Evolutionary conservation across 2,888 invertebrate genomes (phyloP), one percentile per base, ranked within the genome.

Genomic region (Drosophila picticornis): DNA sequence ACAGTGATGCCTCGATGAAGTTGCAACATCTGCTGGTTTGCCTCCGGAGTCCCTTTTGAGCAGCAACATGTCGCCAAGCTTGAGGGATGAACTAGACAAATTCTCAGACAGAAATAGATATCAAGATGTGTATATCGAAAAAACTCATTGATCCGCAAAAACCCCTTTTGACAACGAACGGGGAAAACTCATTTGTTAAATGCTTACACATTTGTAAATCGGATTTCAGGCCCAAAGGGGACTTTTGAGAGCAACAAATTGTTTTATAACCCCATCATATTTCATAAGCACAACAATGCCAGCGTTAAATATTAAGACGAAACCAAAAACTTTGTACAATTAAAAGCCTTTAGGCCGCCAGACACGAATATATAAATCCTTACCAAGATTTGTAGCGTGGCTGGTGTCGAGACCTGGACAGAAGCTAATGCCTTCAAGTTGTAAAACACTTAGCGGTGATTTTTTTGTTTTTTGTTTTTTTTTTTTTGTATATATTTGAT

Each of bases 391-490:
- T 77, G 53, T 29, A 34, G 52, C 51, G 46, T 50, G 32, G 55
- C 70, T 71, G 55, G 57, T 62, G 51, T 56, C 31, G 22, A 27
- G 48, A 29, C 29, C 40, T 67, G 56, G 56, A n/a, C 65, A 57
- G 43, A 46, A 88, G 81, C 80, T 88, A 84, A 90, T 89, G 90
- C 82, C 69, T 83, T 72, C 84, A 76, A 87, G 84, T 89, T 89
- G 91, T 90, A 85, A 85, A 85, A 90, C 91, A 85, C 91, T 85
- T 86, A 90, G 80, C 91, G 80, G 79, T 88, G 81, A 72, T 89
- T 88, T 87, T 74, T 68, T 67, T 25, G 2, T 46, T 22, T 46
- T 46, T 16, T 46, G 4, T 46, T 22, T 9, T 22, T 25, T 46
- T 16, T 40, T 10, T 10, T 9, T 22, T 43, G 5, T 11, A 22